These are phyloP conservation scores for Rallus limicola DNA, from an alignment of 2,113 vertebrate species.

Conservation along the genomic window DNA sequence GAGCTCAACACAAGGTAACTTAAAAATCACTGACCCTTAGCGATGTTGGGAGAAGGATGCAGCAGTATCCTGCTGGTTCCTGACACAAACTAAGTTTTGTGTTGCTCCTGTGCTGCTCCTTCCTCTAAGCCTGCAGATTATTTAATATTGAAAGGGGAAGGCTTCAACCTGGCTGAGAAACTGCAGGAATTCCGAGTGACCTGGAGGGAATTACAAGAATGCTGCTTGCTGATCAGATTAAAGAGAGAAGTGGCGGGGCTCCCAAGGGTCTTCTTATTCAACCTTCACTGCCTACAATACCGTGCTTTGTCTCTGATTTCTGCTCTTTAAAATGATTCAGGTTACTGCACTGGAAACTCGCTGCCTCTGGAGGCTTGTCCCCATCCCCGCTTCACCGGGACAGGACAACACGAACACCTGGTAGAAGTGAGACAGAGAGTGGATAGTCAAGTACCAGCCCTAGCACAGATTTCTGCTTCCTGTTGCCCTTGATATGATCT, in stretches of 20 bases:
- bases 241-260: conserved; percentile 57
- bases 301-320: conserved; percentile 54
- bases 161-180: conserved; percentile 69
- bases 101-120: not conserved
- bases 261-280: conserved; percentile 70
- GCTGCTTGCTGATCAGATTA: conserved; percentile 68
- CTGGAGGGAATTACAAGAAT: conserved; percentile 70
- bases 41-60: not conserved
- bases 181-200: conserved; percentile 65
- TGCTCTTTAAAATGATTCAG: conserved; percentile 37
- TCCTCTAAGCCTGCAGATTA: conserved; percentile 43
- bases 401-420: not conserved
- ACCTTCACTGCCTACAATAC: conserved; percentile 48
- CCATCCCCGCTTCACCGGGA: not conserved
- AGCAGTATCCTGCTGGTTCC: conserved; percentile 17
- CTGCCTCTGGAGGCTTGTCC: not conserved
- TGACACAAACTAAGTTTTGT: not conserved
- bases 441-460: not conserved
- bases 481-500: not conserved
- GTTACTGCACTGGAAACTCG: not conserved
- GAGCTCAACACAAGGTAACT: not conserved
- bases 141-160: conserved; percentile 55
- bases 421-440: not conserved
- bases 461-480: not conserved
- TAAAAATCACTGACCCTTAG: not conserved